Conservation (phyloP, 2,888 invertebrate genomes). For the Pollenia griseotomentosa region DNA sequence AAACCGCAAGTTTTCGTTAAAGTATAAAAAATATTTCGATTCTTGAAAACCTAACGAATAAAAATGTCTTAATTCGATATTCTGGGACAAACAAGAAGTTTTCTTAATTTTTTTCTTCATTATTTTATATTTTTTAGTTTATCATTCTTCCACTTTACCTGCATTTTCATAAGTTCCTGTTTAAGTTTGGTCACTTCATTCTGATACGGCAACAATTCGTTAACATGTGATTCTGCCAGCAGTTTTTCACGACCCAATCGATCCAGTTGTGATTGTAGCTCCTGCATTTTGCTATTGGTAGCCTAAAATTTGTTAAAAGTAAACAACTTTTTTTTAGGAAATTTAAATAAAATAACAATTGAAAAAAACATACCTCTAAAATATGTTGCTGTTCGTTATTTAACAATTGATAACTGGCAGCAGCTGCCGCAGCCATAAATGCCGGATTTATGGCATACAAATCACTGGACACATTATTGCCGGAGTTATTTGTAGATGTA, state of each 20-base stretch:
- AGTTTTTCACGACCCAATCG: slow-evolving; percentile 88
- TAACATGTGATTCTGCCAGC: slow-evolving; percentile 87
- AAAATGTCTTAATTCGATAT: too few species aligned
- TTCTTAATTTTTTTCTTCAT: neutral
- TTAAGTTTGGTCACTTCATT: slow-evolving; percentile 88
- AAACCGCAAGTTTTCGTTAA: too few species aligned
- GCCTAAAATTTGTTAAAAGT: slow-evolving; percentile 76
- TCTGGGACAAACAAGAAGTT: too few species aligned
- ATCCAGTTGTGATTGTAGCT: slow-evolving; percentile 87
- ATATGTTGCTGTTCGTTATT: slow-evolving; percentile 81
- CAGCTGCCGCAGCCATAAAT: slow-evolving; percentile 77
- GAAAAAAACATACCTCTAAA: slow-evolving; percentile 77
- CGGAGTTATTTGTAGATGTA: slow-evolving; percentile 62
- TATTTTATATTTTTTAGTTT: neutral
- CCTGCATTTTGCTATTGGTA: slow-evolving; percentile 85
- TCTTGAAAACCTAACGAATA: too few species aligned
- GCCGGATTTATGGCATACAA: slow-evolving; percentile 77
- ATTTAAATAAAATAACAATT: slow-evolving; percentile 7
- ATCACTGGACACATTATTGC: slow-evolving; percentile 70
- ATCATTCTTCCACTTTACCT: slow-evolving; percentile 84
- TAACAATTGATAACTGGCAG: slow-evolving; percentile 80
- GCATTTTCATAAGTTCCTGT: slow-evolving; percentile 89
- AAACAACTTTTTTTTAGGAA: neutral
- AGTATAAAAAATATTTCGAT: too few species aligned
- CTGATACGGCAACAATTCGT: slow-evolving; percentile 87